Evolutionary conservation across 1,140 invertebrate genomes (phyloP).

Genomic region (Sesamia nonagrioides): DNA sequence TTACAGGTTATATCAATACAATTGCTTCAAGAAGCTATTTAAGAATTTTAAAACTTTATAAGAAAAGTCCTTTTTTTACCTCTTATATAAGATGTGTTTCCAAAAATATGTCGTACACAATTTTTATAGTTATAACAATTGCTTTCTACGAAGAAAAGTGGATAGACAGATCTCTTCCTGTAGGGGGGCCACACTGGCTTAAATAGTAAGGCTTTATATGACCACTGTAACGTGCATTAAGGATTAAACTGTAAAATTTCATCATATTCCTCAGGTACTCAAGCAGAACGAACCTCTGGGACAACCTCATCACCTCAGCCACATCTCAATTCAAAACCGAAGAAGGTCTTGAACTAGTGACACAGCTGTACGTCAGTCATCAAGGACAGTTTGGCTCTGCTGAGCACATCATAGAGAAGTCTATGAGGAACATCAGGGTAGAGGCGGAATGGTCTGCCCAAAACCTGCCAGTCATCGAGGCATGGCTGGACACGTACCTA

Average conservation of each 20-base stretch:
- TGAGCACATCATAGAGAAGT: slow-evolving; percentile 90
- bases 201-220: too few species aligned
- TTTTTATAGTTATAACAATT: too few species aligned
- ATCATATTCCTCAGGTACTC: slow-evolving; percentile 86
- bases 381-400: slow-evolving; percentile 90
- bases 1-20: too few species aligned
- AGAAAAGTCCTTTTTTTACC: too few species aligned
- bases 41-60: too few species aligned
- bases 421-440: slow-evolving; percentile 90
- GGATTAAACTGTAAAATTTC: not conserved
- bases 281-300: slow-evolving; percentile 91
- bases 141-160: too few species aligned
- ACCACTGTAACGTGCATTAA: too few species aligned
- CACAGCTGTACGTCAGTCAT: slow-evolving; percentile 88
- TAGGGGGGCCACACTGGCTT: too few species aligned
- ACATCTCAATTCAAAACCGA: slow-evolving; percentile 91
- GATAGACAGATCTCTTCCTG: too few species aligned
- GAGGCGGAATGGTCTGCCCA: slow-evolving; percentile 91
- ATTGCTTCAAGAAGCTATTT: too few species aligned
- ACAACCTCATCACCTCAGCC: slow-evolving; percentile 90
- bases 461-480: slow-evolving; percentile 91
- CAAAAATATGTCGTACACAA: too few species aligned
- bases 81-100: too few species aligned
- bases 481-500: slow-evolving; percentile 89
- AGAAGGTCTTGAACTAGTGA: slow-evolving; percentile 90